Percentiles rank a stretch among this genome's conserved stretches.
Evolutionary conservation across 2,888 invertebrate species (phyloP).

Genomic region (Nasonia oneida): DNA sequence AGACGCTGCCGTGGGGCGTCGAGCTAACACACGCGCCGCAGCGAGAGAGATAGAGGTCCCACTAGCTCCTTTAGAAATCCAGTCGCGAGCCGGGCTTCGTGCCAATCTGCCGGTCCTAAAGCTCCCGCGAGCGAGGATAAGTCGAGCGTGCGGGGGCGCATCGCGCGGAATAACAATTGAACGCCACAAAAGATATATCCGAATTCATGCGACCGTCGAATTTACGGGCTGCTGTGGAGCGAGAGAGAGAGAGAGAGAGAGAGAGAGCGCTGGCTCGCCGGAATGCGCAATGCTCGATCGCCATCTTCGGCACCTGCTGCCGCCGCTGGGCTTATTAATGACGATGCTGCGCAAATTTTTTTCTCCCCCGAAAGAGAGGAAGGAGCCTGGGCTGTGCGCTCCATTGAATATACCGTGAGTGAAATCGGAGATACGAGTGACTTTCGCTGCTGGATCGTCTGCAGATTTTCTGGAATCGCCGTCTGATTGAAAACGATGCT

Average conservation of each 20-base stretch:
- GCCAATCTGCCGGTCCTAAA: constrained; percentile 58
- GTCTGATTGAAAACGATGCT: too few relatives aligned
- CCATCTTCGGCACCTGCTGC: constrained; percentile 64
- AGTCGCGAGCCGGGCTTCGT: constrained; percentile 63
- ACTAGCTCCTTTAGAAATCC: constrained; percentile 60
- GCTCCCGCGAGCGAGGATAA: constrained; percentile 46
- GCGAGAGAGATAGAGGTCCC: neutral
- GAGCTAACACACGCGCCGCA: neutral
- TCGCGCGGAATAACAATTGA: constrained; percentile 63
- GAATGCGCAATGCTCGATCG: constrained; percentile 56
- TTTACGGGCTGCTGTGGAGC: constrained; percentile 48
- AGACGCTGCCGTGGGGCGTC: constrained; percentile 5
- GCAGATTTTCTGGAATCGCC: neutral
- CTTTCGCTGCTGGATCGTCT: neutral
- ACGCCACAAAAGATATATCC: constrained; percentile 61
- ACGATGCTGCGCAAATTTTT: constrained; percentile 28
- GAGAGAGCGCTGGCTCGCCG: neutral
- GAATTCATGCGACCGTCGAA: constrained; percentile 62
- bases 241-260: neutral
- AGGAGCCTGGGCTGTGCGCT: constrained; percentile 8
- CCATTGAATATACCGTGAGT: constrained; percentile 26
- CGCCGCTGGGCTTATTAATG: constrained; percentile 55
- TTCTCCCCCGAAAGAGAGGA: neutral
- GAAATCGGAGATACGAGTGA: constrained; percentile 19
- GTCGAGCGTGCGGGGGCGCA: constrained; percentile 53